Evolutionary conservation across 1,140 invertebrate genomes (phyloP).

Genomic region (Apolygus lucorum): DNA sequence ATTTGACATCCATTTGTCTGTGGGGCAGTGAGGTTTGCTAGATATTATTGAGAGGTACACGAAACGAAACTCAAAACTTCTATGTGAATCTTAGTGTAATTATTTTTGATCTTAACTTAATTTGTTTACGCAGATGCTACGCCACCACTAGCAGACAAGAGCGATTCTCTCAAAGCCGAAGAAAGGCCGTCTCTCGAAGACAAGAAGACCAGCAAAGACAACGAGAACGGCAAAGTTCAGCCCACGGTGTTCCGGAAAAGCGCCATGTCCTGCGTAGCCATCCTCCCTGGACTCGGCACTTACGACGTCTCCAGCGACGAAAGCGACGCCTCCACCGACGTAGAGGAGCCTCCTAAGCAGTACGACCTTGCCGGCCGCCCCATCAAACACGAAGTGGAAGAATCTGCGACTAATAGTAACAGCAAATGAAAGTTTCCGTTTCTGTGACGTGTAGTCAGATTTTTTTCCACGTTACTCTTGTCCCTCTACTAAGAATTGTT

Average conservation of each 20-base stretch:
- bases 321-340: constrained; percentile 49
- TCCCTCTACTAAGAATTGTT: not conserved
- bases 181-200: too few species aligned
- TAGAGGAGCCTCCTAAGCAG: constrained; percentile 37
- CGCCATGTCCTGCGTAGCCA: constrained; percentile 57
- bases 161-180: too few species aligned
- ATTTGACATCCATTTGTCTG: too few species aligned
- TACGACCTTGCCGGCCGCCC: constrained; percentile 51
- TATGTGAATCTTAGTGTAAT: too few species aligned
- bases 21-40: too few species aligned
- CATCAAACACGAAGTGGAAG: constrained; percentile 33
- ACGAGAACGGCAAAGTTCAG: not conserved
- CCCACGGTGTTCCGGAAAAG: constrained; percentile 29
- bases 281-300: constrained; percentile 65
- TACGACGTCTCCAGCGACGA: constrained; percentile 58
- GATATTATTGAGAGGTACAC: too few species aligned
- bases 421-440: not conserved
- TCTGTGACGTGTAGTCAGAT: not conserved
- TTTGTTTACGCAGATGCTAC: too few species aligned
- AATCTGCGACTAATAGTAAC: not conserved
- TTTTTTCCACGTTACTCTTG: not conserved
- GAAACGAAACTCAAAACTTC: too few species aligned
- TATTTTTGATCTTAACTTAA: too few species aligned
- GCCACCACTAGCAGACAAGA: too few species aligned
- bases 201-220: not conserved